Evolutionary conservation across 2,797 vertebrate species (phyloP).

Genomic region (Salarias fasciatus): DNA sequence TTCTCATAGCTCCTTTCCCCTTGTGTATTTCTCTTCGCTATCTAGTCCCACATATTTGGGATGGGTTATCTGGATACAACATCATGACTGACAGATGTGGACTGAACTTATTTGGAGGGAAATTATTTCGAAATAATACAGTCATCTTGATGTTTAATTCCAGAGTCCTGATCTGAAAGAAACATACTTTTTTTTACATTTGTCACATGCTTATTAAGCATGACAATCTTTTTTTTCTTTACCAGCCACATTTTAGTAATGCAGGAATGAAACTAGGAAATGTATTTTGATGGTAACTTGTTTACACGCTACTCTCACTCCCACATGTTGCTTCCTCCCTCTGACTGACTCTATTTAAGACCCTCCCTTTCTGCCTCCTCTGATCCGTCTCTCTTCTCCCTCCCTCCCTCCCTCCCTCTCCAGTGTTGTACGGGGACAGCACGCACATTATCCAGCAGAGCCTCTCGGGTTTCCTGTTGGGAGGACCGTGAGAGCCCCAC

Average conservation of each 20-base stretch:
- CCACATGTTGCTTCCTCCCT: conserved; percentile 16
- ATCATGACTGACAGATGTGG: conserved; percentile 4
- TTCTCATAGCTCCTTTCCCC: neutral
- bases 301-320: neutral
- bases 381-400: conserved; percentile 1
- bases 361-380: conserved; percentile 47
- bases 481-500: conserved; percentile 10
- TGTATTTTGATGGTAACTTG: neutral
- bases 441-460: conserved; percentile 35
- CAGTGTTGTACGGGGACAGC: conserved; percentile 12
- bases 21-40: neutral
- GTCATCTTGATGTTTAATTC: too few relatives aligned
- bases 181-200: neutral
- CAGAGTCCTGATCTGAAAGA: neutral
- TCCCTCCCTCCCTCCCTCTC: conserved; percentile 20
- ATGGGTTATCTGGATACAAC: conserved; percentile 24
- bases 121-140: neutral
- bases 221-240: too few relatives aligned
- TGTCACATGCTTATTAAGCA: too few relatives aligned
- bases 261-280: conserved; percentile 3
- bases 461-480: conserved; percentile 27
- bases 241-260: neutral
- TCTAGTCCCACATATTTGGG: conserved; percentile 30
- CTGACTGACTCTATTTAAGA: conserved; percentile 19
- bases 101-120: neutral